These are phyloP conservation scores for Ruditapes philippinarum DNA, from an alignment of 1,140 invertebrate genomes.

Conservation along the genomic window DNA sequence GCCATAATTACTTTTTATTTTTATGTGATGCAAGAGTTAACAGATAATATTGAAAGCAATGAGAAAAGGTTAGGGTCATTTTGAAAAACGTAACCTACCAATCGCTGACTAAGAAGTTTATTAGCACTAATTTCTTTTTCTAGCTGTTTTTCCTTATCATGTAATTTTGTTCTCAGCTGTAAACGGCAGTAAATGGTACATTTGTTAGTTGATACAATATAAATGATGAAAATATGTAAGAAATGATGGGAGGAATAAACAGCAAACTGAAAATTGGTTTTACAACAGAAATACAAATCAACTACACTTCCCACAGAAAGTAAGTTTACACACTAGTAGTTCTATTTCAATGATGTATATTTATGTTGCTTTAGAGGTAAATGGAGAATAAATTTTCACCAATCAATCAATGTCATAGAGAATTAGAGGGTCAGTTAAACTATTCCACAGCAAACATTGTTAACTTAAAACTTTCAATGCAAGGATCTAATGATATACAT, in stretches of 20 bases:
- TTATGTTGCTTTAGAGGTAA: too few relatives aligned
- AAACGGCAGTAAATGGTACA: slow-evolving; percentile 18
- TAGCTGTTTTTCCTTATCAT: slow-evolving; percentile 83
- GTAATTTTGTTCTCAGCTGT: slow-evolving; percentile 81
- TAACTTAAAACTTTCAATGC: too few relatives aligned
- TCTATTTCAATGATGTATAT: too few relatives aligned
- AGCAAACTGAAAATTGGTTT: background rate
- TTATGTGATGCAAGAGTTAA: too few relatives aligned
- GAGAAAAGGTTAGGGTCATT: background rate
- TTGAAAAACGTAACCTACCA: slow-evolving; percentile 79
- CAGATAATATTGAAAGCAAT: too few relatives aligned
- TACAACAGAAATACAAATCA: background rate
- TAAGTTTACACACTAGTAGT: background rate
- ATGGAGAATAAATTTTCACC: too few relatives aligned
- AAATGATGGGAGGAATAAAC: background rate
- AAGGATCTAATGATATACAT: too few relatives aligned
- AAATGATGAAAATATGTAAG: background rate
- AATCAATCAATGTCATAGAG: too few relatives aligned
- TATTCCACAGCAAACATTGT: too few relatives aligned
- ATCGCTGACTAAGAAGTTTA: slow-evolving; percentile 81
- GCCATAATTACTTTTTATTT: too few relatives aligned
- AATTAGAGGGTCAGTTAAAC: too few relatives aligned
- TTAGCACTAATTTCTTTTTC: slow-evolving; percentile 82
- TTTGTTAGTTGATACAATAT: background rate
- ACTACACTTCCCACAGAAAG: slow-evolving; percentile 6